Base-by-base conservation (phyloP, 2,797 vertebrate genomes). In the Hydrolagus colliei region DNA sequence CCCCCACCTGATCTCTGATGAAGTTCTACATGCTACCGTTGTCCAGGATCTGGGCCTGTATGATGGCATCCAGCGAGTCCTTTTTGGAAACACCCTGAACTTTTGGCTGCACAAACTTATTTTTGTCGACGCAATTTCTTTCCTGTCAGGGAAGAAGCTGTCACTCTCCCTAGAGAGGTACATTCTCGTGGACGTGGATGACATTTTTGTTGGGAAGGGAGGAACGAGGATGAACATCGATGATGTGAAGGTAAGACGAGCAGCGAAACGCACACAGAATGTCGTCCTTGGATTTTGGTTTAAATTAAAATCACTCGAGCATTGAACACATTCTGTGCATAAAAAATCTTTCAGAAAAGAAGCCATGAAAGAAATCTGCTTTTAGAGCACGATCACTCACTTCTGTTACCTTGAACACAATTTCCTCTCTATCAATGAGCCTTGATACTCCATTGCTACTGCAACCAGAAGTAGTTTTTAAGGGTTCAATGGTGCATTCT, bases 171-270 rank as follows among this genome's bases (percentile, higher is more conserved):
- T 98, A 93, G 96, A 98, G 27, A 94, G 97, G 74, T 96, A 98
- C 91, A 92, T 99, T 87, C 94, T 99, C 87, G 98, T 99, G 87
- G 98, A 99, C 92, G 96, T 98, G 71, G 97, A 99, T 14, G 98
- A 99, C 89, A 99, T 99, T 92, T 99, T 99, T 16, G 97, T 99
- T 9, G 97, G 98, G 68, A 99, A 99, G 88, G 97, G 98, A 88
- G 96, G 98, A n/a, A 99, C 98, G 0, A 96, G 97, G 86, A 99
- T 99, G 98, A 99, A 98, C 52, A 75, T 94, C 90, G 95, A 96
- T 0, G 97, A 99, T 80, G 98, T 99, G 65, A 98, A 99, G 98
- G 98, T 99, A 97, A 90, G 92, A 86, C 59, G 8, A 13, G 65
- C 18, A 71, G 27, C 52, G 67, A 16, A 20, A 11, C 71, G 32